Conservation (phyloP, 1,140 invertebrate species). For the Maniola jurtina region DNA sequence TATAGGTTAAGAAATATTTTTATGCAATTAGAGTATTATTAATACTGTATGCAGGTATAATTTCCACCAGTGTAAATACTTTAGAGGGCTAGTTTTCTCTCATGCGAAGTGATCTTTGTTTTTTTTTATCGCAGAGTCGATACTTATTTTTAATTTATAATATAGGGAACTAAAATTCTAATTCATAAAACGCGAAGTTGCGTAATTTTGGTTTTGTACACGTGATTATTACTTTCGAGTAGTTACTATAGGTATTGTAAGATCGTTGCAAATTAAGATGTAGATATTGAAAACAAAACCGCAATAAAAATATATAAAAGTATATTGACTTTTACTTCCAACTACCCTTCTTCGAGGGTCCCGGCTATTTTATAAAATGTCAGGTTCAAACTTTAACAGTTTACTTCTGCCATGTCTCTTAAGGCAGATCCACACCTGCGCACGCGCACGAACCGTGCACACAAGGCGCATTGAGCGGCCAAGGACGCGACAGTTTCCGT, state of each 20-base stretch:
- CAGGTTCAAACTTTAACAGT: too few relatives aligned
- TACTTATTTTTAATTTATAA: conserved; percentile 22
- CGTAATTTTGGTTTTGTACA: conserved; percentile 52
- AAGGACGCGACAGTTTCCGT: too few relatives aligned
- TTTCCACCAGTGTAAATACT: conserved; percentile 25
- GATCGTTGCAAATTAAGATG: conserved; percentile 54
- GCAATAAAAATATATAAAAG: conserved; percentile 65
- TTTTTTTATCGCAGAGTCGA: conserved; percentile 30
- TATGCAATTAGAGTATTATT: conserved; percentile 20
- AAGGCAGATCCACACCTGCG: too few relatives aligned
- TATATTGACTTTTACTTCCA: conserved; percentile 16
- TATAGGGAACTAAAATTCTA: conserved; percentile 50
- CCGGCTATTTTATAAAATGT: too few relatives aligned
- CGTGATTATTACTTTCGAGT: conserved; percentile 62
- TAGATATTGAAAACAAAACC: conserved; percentile 59
- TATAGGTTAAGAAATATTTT: conserved; percentile 33
- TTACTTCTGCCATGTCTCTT: too few relatives aligned
- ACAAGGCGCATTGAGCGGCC: too few relatives aligned
- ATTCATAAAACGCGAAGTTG: conserved; percentile 37
- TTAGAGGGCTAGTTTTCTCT: conserved; percentile 27
- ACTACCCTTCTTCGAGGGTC: background rate
- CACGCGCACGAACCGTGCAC: too few relatives aligned
- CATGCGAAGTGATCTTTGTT: conserved; percentile 42
- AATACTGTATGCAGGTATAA: conserved; percentile 19
- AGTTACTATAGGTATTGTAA: conserved; percentile 56